These are phyloP conservation scores for Meloidogyne floridensis DNA, from an alignment of 1,140 invertebrate species.

Conservation along the genomic window DNA sequence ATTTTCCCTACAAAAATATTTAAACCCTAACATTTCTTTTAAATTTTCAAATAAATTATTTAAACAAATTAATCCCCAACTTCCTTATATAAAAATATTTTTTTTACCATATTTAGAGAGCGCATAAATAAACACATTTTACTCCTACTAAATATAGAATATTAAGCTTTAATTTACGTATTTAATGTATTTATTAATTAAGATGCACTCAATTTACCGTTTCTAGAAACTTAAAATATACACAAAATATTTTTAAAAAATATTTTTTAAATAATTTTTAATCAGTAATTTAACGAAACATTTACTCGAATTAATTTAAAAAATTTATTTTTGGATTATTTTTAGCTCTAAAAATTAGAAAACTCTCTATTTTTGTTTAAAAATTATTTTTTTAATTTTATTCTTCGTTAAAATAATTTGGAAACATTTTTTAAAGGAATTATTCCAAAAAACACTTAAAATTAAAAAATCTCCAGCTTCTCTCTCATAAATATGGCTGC, in stretches of 20 bases:
- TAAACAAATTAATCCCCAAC: not conserved
- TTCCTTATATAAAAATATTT: not conserved
- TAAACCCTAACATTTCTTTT: too few relatives aligned
- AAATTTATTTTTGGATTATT: too few relatives aligned
- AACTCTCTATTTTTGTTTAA: too few relatives aligned
- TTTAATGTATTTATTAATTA: conserved; percentile 1
- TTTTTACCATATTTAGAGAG: not conserved
- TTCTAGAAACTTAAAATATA: not conserved
- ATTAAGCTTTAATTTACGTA: conserved; percentile 7
- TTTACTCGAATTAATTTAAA: too few relatives aligned
- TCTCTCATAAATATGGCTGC: not conserved
- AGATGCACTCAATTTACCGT: not conserved
- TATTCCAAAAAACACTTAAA: not conserved
- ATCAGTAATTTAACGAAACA: too few relatives aligned
- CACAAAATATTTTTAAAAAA: too few relatives aligned
- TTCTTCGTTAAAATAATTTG: too few relatives aligned
- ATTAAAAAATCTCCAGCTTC: not conserved
- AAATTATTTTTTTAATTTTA: too few relatives aligned
- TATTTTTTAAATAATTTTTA: too few relatives aligned
- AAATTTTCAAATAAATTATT: not conserved
- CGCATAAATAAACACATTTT: not conserved
- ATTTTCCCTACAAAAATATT: too few relatives aligned
- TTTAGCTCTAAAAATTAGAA: too few relatives aligned
- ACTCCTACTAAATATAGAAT: not conserved
- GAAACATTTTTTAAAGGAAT: too few relatives aligned